These are phyloP conservation scores for Cherax destructor DNA, from an alignment of 1,140 invertebrate genomes.

Conservation along the genomic window DNA sequence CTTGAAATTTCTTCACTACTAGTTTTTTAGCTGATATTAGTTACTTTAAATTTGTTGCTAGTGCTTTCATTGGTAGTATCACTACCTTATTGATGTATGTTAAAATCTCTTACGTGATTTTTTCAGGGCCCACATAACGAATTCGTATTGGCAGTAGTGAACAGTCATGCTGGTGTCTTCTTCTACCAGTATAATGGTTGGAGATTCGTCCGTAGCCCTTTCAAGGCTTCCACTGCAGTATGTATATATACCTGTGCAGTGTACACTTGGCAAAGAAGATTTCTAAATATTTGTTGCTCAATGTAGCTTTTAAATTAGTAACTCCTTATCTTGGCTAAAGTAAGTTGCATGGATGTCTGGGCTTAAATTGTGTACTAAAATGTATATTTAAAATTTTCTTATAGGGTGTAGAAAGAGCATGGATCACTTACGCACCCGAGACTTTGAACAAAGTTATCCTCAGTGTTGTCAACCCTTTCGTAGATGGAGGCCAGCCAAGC, in stretches of 20 bases:
- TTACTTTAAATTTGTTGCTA: too few species aligned
- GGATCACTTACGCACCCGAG: neutral
- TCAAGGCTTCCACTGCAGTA: neutral
- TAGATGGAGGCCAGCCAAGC: neutral
- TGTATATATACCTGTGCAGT: neutral
- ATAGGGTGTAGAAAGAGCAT: slow-evolving; percentile 25
- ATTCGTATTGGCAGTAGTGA: slow-evolving; percentile 27
- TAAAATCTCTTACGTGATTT: neutral
- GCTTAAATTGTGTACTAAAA: too few species aligned
- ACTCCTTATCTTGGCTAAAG: too few species aligned
- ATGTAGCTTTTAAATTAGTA: too few species aligned
- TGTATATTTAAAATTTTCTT: neutral
- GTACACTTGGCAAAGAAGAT: too few species aligned
- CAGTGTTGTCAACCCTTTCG: neutral
- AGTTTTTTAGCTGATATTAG: too few species aligned
- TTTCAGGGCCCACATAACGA: slow-evolving; percentile 23
- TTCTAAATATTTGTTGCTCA: too few species aligned
- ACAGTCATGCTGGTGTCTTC: slow-evolving; percentile 8
- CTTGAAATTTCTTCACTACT: too few species aligned
- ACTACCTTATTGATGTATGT: too few species aligned
- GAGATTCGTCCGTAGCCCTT: slow-evolving; percentile 16
- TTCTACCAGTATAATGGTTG: slow-evolving; percentile 60
- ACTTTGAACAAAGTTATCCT: slow-evolving; percentile 5
- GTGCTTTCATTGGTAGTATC: too few species aligned
- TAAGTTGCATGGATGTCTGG: too few species aligned